These are phyloP conservation scores for Epiblema foenella DNA, from an alignment of 2,888 invertebrate genomes.

Conservation along the genomic window DNA sequence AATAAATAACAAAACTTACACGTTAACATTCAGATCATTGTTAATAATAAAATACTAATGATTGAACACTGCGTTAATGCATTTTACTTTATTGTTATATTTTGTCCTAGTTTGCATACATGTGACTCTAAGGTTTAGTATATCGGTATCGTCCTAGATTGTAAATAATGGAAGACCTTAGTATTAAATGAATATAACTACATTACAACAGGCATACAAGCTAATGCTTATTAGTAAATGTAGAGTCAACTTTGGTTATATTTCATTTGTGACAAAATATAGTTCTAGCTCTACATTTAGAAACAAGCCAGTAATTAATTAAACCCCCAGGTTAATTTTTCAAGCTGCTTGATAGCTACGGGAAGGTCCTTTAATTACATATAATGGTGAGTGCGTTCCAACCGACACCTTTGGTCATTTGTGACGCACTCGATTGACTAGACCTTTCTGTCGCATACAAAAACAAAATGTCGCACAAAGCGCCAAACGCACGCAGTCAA, in stretches of 20 bases:
- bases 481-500: constrained; percentile 39
- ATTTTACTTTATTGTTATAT: constrained; percentile 18
- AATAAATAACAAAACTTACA: constrained; percentile 62
- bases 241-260: constrained; percentile 16
- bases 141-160: neutral
- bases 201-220: constrained; percentile 28
- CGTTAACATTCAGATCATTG: constrained; percentile 61
- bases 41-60: constrained; percentile 44
- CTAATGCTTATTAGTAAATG: constrained; percentile 33
- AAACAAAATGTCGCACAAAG: constrained; percentile 29
- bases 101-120: constrained; percentile 6
- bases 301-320: constrained; percentile 39
- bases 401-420: neutral
- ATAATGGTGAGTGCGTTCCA: constrained; percentile 49
- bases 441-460: constrained; percentile 29
- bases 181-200: constrained; percentile 15
- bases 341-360: constrained; percentile 53
- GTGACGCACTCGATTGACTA: constrained; percentile 32
- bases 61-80: constrained; percentile 26
- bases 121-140: neutral
- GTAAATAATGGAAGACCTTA: constrained; percentile 4
- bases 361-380: constrained; percentile 47
- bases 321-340: constrained; percentile 46
- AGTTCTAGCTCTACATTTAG: constrained; percentile 26
- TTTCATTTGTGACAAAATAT: neutral